Conservation (phyloP, 23 tunicate genomes). For the Halocynthia aurantium region DNA sequence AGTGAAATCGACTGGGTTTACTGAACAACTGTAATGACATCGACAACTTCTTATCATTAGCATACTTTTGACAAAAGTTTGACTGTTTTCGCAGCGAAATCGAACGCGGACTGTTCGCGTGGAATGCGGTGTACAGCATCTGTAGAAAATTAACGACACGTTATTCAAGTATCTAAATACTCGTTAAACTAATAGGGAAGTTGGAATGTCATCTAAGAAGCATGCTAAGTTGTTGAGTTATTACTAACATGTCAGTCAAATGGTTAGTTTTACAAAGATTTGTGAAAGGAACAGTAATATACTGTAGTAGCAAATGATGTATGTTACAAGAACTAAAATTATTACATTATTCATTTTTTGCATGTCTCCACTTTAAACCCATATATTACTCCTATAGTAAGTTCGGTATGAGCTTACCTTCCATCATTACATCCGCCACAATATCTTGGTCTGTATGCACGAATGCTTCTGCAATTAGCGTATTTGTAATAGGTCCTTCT, state of each 20-base stretch:
- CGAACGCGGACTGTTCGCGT: constrained; percentile 38
- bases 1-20: background rate
- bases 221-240: no score
- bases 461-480: constrained; percentile 59
- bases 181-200: no score
- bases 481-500: constrained; percentile 38
- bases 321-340: no score
- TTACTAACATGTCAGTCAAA: no score
- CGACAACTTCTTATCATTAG: constrained; percentile 29
- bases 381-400: no score
- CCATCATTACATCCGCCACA: constrained; percentile 65
- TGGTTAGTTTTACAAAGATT: no score
- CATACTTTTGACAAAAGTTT: constrained; percentile 36
- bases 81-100: constrained; percentile 36
- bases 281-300: no score
- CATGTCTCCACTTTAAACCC: background rate
- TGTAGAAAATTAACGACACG: constrained; percentile 3
- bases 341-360: no score
- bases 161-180: no score
- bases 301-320: no score
- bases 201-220: no score
- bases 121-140: constrained; percentile 60
- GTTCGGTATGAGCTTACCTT: constrained; percentile 19
- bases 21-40: constrained; percentile 30
- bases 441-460: constrained; percentile 43